Evolutionary conservation across 2,888 invertebrate species (phyloP).

Genomic region (Agrotis puta): DNA sequence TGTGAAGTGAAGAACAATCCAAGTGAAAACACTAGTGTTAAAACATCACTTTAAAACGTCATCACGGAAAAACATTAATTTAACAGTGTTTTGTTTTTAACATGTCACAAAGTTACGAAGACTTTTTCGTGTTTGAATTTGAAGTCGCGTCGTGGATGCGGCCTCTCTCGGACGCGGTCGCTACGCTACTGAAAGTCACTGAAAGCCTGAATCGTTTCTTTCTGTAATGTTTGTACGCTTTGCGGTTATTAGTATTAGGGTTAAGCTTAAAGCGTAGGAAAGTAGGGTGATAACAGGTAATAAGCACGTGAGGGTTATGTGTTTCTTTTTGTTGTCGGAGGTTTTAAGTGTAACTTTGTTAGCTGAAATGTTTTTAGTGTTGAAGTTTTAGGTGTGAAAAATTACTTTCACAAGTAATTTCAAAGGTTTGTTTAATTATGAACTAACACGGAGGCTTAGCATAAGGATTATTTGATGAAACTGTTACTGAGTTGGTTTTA

Average conservation of each 20-base stretch:
- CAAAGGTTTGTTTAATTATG: background rate
- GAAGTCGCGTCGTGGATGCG: slow-evolving; percentile 20
- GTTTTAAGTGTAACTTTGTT: too few relatives aligned
- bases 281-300: slow-evolving; percentile 57
- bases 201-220: slow-evolving; percentile 69
- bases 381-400: background rate
- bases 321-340: background rate
- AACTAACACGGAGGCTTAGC: background rate
- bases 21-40: slow-evolving; percentile 37
- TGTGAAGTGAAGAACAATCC: slow-evolving; percentile 52
- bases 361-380: too few relatives aligned
- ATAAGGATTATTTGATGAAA: background rate
- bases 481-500: background rate
- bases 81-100: slow-evolving; percentile 6
- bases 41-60: slow-evolving; percentile 45
- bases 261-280: slow-evolving; percentile 65
- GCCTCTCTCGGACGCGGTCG: slow-evolving; percentile 28
- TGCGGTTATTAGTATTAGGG: slow-evolving; percentile 78
- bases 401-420: background rate
- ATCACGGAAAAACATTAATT: background rate
- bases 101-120: slow-evolving; percentile 56
- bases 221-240: slow-evolving; percentile 76
- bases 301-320: slow-evolving; percentile 13
- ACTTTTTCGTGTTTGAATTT: slow-evolving; percentile 45
- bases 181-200: slow-evolving; percentile 59